Conservation (phyloP, 2,113 vertebrate genomes). For the Tragelaphus buxtoni region DNA sequence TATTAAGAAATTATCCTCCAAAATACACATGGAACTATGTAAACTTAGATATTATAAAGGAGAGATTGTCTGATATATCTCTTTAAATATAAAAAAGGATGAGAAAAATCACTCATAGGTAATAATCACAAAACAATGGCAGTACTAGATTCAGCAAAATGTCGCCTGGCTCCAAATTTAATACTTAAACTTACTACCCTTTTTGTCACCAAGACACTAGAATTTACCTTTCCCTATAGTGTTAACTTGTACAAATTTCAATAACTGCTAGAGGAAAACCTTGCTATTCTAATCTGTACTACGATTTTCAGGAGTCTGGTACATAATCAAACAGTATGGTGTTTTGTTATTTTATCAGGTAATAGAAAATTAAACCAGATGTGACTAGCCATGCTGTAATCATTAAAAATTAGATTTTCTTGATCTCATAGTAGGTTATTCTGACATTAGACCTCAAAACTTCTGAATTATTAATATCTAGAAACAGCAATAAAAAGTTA, state of each 20-base stretch:
- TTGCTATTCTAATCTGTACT: not conserved
- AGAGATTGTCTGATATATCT: not conserved
- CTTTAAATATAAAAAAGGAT: not conserved
- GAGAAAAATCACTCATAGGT: not conserved
- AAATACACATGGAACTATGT: not conserved
- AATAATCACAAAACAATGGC: not conserved
- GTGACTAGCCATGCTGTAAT: not conserved
- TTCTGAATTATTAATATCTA: not conserved
- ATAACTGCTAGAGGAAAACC: not conserved
- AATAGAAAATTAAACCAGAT: not conserved
- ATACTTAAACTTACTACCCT: not conserved
- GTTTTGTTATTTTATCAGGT: not conserved
- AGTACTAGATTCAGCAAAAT: not conserved
- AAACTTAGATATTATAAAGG: not conserved
- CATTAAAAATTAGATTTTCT: not conserved
- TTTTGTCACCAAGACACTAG: not conserved
- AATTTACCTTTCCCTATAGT: not conserved
- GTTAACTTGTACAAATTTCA: not conserved
- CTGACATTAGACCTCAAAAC: not conserved
- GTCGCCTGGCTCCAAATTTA: not conserved
- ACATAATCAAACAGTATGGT: not conserved
- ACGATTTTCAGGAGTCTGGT: not conserved
- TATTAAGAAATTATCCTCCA: slow-evolving; percentile 13
- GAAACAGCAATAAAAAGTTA: not conserved
- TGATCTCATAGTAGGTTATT: not conserved